Base-by-base conservation (phyloP, 2,797 vertebrate genomes). In the Adelosebastes latens region DNA sequence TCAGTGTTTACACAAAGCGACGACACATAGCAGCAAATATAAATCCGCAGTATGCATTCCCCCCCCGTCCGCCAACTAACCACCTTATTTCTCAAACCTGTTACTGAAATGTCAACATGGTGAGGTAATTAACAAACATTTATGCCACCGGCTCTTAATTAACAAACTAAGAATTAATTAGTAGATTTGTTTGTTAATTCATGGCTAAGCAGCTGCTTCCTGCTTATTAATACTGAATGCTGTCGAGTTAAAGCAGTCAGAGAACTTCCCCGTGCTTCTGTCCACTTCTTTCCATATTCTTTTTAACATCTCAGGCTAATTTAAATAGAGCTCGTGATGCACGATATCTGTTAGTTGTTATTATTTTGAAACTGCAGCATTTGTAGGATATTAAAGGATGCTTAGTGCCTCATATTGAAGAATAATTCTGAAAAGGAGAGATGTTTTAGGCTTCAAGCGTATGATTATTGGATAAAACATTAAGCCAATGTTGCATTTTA, bases 121-220 rank as follows among this genome's bases (percentile, higher is more conserved):
- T 39, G 59, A 80, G 61, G 79, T 89, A 85, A 88, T 90, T 82
- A 80, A 72, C 67, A 71, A 84, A 88, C 77, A 78, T 88, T 82
- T 84, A 82, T 71, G 62, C 69, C 49, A n/a, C 46, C 32, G 81
- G 81, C 73, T 91, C 72, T 87, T 83, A 90, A 91, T 89, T 85
- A 88, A 81, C 59, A 88, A 86, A 83, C 77, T 75, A 49, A 74
- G 67, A 83, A 87, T 87, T 85, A 79, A 93, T 90, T 89, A 83
- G 78, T 62, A 18, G n/a, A 81, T 89, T 77, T 89, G 75, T 86
- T 83, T 85, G 72, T 82, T 83, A 82, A 91, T 88, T 90, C 20
- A 18, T 60, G 60, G 46, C 53, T 4, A 81, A 81, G 75, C 82
- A 86, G 86, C 87, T 80, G 83, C 72, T 64, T 82, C 70, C 70